Conservation (phyloP, 2,797 vertebrate genomes). For the Myoxocephalus aenaeus region DNA sequence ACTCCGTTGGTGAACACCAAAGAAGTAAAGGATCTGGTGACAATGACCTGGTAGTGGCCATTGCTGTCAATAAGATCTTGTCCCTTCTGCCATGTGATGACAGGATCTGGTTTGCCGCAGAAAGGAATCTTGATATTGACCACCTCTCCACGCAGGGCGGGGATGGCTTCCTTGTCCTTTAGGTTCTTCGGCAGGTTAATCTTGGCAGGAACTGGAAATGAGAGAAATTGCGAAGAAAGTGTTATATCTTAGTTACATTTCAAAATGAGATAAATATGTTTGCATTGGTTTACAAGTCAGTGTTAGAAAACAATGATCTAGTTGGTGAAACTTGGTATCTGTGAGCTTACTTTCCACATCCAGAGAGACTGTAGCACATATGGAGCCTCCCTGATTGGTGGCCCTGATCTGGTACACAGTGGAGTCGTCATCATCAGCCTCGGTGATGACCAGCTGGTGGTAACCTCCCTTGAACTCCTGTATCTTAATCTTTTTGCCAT, state of each 20-base stretch:
- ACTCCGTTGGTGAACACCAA: constrained; percentile 97
- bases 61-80: constrained; percentile 99
- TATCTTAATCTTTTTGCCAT: constrained; percentile 95
- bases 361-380: constrained; percentile 95
- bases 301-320: background rate
- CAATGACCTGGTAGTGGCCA: constrained; percentile 99
- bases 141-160: constrained; percentile 95
- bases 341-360: constrained; percentile 94
- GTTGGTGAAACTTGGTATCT: background rate
- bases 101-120: constrained; percentile 95
- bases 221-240: constrained; percentile 54
- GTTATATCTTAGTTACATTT: constrained; percentile 31
- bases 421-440: constrained; percentile 94
- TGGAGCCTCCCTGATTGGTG: constrained; percentile 98
- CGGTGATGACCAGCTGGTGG: constrained; percentile 93
- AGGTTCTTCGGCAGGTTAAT: constrained; percentile 97
- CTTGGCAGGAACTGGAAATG: constrained; percentile 93
- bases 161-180: constrained; percentile 98
- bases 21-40: constrained; percentile 97
- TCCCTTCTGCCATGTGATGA: constrained; percentile 99
- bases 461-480: constrained; percentile 99
- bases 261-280: background rate
- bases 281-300: background rate
- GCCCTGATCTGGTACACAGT: constrained; percentile 99
- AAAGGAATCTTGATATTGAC: constrained; percentile 99